Conservation (phyloP, 2,113 vertebrate species). For the Leuciscus idus region DNA sequence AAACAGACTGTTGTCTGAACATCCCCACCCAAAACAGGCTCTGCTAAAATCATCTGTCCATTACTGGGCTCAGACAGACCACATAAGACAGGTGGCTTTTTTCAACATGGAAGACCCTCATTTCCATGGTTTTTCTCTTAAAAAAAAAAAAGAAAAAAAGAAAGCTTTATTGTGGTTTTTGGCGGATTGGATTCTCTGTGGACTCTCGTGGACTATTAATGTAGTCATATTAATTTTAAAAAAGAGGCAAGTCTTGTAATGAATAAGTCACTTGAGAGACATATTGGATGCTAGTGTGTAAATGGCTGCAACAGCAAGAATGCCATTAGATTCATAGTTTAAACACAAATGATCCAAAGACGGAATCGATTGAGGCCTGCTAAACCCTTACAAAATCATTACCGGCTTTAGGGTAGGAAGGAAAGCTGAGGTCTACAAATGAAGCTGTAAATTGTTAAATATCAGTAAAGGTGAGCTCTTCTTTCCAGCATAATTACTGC, state of each 20-base stretch:
- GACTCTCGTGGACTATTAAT: not conserved
- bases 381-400: constrained; percentile 52
- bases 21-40: constrained; percentile 47
- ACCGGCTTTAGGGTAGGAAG: constrained; percentile 30
- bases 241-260: constrained; percentile 21
- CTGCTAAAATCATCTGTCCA: constrained; percentile 47
- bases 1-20: constrained; percentile 48
- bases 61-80: constrained; percentile 72
- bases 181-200: constrained; percentile 27
- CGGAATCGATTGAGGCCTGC: constrained; percentile 36
- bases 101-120: constrained; percentile 56
- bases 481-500: constrained; percentile 68
- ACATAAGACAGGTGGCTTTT: constrained; percentile 82
- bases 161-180: constrained; percentile 25
- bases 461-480: constrained; percentile 69
- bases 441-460: constrained; percentile 63
- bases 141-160: not conserved
- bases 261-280: constrained; percentile 40
- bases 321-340: constrained; percentile 40
- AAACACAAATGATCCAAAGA: constrained; percentile 49
- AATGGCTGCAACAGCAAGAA: constrained; percentile 27
- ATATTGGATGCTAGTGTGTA: constrained; percentile 25
- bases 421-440: constrained; percentile 53
- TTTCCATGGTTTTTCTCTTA: constrained; percentile 45
- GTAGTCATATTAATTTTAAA: constrained; percentile 30